These are phyloP conservation scores for Thalassoma bifasciatum DNA, from an alignment of 2,113 vertebrate genomes.

Conservation along the genomic window DNA sequence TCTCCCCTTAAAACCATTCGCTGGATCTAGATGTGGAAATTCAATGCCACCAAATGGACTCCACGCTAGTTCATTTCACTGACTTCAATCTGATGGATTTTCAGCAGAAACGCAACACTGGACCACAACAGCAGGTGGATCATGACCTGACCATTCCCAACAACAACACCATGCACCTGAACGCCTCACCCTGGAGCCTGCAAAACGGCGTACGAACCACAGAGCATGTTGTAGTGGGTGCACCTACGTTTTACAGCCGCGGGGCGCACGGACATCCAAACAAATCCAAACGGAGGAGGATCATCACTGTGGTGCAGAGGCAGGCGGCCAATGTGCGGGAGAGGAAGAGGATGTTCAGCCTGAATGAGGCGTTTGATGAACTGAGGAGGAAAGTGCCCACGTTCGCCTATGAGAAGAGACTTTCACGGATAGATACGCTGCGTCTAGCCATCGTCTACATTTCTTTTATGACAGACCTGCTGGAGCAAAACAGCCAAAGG, in stretches of 20 bases:
- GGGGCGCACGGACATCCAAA: constrained; percentile 59
- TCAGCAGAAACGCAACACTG: constrained; percentile 52
- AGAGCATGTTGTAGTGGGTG: constrained; percentile 47
- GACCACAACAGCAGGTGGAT: constrained; percentile 53
- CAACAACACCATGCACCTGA: too few relatives aligned
- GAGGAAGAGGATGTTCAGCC: constrained; percentile 95
- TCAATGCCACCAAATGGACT: constrained; percentile 75
- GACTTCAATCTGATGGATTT: constrained; percentile 82
- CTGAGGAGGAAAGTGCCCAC: constrained; percentile 95
- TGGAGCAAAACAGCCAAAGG: constrained; percentile 76
- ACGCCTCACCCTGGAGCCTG: constrained; percentile 70
- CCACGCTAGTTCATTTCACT: constrained; percentile 80
- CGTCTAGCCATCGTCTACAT: constrained; percentile 97
- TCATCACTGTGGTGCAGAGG: constrained; percentile 93
- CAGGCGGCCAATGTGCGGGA: constrained; percentile 96
- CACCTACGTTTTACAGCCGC: constrained; percentile 48
- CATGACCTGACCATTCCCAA: constrained; percentile 35
- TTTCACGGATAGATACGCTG: constrained; percentile 95
- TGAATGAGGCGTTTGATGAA: constrained; percentile 97
- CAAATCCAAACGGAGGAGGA: constrained; percentile 88
- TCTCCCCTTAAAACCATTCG: constrained; percentile 5
- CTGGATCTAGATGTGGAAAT: constrained; percentile 71
- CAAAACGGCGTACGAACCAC: constrained; percentile 34
- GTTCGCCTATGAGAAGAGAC: constrained; percentile 95
- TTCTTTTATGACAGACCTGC: constrained; percentile 95